Evolutionary conservation across 1,140 invertebrate species (phyloP).

Genomic region (Ceratina australensis): DNA sequence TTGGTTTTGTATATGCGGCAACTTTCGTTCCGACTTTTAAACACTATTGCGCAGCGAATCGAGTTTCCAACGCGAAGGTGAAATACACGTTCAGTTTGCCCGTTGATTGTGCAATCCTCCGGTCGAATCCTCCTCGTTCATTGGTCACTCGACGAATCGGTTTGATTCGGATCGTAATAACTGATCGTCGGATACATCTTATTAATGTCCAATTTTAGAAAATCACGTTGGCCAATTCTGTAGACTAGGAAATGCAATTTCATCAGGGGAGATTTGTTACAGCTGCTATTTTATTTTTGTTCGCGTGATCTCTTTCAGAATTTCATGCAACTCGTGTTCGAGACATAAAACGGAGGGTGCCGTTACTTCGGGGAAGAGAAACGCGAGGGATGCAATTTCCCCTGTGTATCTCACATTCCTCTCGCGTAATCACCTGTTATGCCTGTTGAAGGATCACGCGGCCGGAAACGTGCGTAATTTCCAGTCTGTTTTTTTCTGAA

Average conservation of each 20-base stretch:
- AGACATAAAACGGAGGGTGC: conserved; percentile 2
- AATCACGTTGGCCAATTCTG: too few relatives aligned
- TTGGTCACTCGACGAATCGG: neutral
- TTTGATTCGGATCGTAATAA: neutral
- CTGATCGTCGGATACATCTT: too few relatives aligned
- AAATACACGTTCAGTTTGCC: neutral
- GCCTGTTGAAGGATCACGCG: neutral
- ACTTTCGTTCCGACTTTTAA: conserved; percentile 60
- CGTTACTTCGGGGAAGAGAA: conserved; percentile 23
- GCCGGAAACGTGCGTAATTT: conserved; percentile 34
- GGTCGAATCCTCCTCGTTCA: conserved; percentile 8
- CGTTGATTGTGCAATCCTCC: conserved; percentile 10
- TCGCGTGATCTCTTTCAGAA: neutral
- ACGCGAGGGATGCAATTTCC: conserved; percentile 34
- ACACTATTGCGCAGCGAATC: conserved; percentile 10
- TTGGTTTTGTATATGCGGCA: conserved; percentile 32
- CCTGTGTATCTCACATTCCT: conserved; percentile 27
- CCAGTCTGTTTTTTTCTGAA: conserved; percentile 16
- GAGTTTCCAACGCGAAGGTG: conserved; percentile 15
- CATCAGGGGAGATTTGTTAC: neutral
- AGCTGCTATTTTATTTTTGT: neutral
- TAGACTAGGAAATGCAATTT: neutral
- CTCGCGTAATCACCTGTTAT: conserved; percentile 26
- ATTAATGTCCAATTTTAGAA: too few relatives aligned
- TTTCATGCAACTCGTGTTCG: conserved; percentile 12